Conservation (phyloP, 2,797 vertebrate species). For the Potorous gilbertii region DNA sequence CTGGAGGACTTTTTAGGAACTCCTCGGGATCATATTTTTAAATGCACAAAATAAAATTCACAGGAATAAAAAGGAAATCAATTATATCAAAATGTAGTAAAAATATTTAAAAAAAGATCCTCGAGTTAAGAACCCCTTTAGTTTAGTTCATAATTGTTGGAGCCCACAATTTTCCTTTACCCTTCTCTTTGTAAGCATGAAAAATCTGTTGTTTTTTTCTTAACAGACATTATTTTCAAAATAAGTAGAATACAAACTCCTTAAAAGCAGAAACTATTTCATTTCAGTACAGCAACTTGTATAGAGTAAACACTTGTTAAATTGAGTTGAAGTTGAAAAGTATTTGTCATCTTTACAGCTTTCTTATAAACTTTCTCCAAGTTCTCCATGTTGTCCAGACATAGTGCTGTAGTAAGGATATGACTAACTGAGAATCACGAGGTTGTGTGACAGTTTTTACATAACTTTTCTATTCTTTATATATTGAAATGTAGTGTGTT, state of each 20-base stretch:
- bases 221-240: neutral
- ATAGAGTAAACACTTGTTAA: neutral
- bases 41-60: neutral
- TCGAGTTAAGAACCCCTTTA: neutral
- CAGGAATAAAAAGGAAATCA: neutral
- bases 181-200: neutral
- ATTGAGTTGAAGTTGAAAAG: neutral
- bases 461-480: neutral
- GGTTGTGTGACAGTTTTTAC: neutral
- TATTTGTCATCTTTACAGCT: neutral
- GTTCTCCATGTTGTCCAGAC: neutral
- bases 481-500: neutral
- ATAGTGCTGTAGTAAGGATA: neutral
- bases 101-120: neutral
- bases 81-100: neutral
- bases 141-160: neutral
- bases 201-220: neutral
- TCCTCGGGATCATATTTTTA: neutral
- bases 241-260: neutral
- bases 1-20: neutral
- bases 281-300: neutral
- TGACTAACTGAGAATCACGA: neutral
- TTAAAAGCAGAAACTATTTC: neutral
- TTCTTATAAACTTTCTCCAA: neutral
- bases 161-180: neutral